phyloP scores from a whole-genome alignment of 2,797 vertebrate genomes.

The Malacoraja senta region DNA sequence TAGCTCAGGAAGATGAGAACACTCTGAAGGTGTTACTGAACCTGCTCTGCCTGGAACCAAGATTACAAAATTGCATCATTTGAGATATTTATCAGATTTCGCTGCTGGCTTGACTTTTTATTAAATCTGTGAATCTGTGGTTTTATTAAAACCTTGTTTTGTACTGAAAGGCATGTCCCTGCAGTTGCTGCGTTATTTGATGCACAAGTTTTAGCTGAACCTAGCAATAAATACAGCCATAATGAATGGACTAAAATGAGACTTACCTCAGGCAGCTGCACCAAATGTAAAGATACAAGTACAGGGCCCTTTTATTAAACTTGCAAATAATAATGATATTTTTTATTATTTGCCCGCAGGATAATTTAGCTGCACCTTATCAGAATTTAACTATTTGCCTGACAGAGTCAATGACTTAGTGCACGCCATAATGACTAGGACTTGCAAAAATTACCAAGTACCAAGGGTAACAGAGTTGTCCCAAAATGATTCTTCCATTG shows the following conservation, averaged over 20 bases:
- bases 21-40: neutral
- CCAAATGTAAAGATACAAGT: neutral
- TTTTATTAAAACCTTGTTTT: neutral
- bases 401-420: neutral
- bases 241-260: slow-evolving; percentile 25
- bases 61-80: neutral
- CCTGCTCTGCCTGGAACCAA: neutral
- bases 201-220: neutral
- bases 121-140: too few species aligned
- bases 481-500: neutral
- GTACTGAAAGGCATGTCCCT: neutral
- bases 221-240: slow-evolving; percentile 18
- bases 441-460: neutral
- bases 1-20: neutral
- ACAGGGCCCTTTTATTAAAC: neutral
- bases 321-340: slow-evolving; percentile 8
- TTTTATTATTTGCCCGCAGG: neutral
- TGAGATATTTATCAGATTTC: slow-evolving; percentile 24
- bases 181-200: neutral
- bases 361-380: slow-evolving; percentile 1
- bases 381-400: neutral
- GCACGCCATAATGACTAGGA: neutral
- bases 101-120: neutral
- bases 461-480: neutral
- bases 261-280: slow-evolving; percentile 29